Evolutionary conservation across 2,797 vertebrate species (phyloP).

Genomic region (Dromococcyx pavoninus): DNA sequence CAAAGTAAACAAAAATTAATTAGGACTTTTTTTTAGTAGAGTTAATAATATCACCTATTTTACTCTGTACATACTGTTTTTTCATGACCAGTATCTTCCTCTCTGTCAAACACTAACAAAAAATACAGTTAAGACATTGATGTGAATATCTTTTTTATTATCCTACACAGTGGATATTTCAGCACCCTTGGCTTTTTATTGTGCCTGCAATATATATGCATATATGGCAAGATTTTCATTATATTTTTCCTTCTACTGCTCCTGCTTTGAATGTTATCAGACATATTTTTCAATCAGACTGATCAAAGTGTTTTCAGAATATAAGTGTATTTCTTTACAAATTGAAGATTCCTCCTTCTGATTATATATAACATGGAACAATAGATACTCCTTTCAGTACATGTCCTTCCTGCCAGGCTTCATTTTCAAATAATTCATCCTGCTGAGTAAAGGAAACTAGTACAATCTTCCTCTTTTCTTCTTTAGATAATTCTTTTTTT

Average conservation of each 20-base stretch:
- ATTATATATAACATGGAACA: slow-evolving; percentile 38
- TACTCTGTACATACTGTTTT: background rate
- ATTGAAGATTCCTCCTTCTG: background rate
- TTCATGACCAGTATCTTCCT: background rate
- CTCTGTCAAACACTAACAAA: background rate
- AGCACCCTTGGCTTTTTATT: background rate
- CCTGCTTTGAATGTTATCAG: slow-evolving; percentile 22
- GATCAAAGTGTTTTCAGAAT: slow-evolving; percentile 40
- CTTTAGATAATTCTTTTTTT: background rate
- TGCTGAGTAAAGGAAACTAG: background rate
- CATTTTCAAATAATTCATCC: background rate
- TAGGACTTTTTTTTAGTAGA: background rate
- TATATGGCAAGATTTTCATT: slow-evolving; percentile 41
- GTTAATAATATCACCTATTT: background rate
- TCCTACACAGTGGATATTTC: slow-evolving; percentile 5
- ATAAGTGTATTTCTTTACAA: slow-evolving; percentile 22
- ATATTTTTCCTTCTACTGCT: background rate
- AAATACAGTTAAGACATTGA: background rate
- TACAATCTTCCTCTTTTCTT: background rate
- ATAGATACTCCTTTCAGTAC: background rate
- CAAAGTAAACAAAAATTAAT: background rate
- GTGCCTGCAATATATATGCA: background rate
- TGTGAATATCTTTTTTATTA: background rate
- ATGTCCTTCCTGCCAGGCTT: background rate
- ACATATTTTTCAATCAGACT: slow-evolving; percentile 55